Conservation (phyloP, 2,113 vertebrate genomes). For the Lepisosteus osseus region DNA sequence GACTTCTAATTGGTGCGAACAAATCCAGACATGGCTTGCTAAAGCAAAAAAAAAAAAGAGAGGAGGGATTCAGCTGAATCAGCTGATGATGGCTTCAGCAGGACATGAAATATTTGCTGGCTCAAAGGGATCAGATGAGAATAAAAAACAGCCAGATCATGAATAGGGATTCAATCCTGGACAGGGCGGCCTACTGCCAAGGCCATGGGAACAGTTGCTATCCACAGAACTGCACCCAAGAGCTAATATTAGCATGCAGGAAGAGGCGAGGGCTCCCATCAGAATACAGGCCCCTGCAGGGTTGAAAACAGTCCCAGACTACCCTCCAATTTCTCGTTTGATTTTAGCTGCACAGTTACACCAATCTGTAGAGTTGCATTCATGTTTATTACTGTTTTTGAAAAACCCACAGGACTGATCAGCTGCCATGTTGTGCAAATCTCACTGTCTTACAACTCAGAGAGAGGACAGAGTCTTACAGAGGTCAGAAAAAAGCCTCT, state of each 20-base stretch:
- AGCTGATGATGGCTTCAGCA: conserved; percentile 5
- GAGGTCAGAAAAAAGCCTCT: no score
- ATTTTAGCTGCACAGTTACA: no score
- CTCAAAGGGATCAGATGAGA: not conserved
- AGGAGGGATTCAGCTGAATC: conserved; percentile 6
- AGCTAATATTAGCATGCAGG: not conserved
- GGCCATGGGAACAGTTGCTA: not conserved
- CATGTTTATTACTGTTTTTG: no score
- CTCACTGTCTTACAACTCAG: no score
- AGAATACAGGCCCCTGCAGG: no score
- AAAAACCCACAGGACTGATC: no score
- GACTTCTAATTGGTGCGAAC: not conserved
- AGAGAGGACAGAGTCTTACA: no score
- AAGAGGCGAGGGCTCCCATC: not conserved
- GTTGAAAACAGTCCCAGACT: no score
- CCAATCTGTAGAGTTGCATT: no score
- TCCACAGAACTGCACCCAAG: not conserved
- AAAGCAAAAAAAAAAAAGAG: not conserved
- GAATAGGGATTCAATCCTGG: not conserved
- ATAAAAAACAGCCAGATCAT: not conserved
- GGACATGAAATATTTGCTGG: not conserved
- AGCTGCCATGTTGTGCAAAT: no score
- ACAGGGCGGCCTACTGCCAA: not conserved
- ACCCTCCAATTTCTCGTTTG: no score
- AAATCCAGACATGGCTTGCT: conserved; percentile 1